A percentile compares a stretch with the other conserved stretches of the same genome.
These are phyloP conservation scores for Pristiophorus japonicus DNA, from an alignment of 2,113 vertebrate genomes.

Conservation along the genomic window DNA sequence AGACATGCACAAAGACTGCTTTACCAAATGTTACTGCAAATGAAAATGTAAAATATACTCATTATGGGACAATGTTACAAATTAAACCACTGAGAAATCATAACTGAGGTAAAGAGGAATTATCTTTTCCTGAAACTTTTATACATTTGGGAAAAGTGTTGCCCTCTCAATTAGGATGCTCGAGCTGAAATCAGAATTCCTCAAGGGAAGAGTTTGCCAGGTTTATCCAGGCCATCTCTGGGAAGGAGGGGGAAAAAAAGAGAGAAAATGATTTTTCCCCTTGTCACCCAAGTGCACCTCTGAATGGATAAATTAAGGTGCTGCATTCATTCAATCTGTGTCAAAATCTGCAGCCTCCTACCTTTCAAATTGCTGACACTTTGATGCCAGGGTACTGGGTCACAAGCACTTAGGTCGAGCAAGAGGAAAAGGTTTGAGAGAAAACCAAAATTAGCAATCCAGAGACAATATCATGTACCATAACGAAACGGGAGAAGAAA, in stretches of 20 bases:
- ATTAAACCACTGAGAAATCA: background rate
- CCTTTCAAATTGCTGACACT: background rate
- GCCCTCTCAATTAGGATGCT: background rate
- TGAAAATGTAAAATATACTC: background rate
- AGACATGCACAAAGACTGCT: background rate
- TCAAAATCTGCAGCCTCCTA: background rate
- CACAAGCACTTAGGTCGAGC: background rate
- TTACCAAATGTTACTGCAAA: background rate
- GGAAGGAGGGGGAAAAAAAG: background rate
- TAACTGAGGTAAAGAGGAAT: background rate
- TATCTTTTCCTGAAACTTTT: background rate
- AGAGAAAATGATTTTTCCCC: background rate
- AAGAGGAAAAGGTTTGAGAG: background rate
- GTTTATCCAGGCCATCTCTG: background rate
- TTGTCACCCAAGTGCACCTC: background rate
- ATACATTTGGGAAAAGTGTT: background rate
- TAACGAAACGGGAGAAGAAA: background rate
- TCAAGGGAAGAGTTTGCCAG: background rate
- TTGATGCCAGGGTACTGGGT: background rate
- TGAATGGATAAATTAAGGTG: background rate
- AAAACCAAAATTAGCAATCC: background rate
- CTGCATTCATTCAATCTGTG: background rate
- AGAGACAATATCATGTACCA: background rate
- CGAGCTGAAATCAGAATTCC: conserved; percentile 2
- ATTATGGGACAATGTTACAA: background rate